phyloP scores from a whole-genome alignment of 2,797 vertebrate species.

The Miichthys miiuy region DNA sequence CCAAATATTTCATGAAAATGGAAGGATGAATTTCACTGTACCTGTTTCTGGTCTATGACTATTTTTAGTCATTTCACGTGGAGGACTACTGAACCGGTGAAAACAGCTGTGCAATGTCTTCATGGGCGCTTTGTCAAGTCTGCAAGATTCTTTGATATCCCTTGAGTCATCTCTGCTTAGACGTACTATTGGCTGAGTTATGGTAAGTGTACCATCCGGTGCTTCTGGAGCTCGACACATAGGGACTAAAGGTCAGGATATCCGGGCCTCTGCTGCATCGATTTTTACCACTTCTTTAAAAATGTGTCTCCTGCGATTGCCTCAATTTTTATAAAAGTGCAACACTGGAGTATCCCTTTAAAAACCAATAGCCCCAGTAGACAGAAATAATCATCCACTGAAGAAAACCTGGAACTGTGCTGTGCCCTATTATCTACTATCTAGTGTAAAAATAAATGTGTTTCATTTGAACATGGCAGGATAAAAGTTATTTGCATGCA shows the following conservation, averaged over 20 bases:
- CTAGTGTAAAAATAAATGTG: constrained; percentile 40
- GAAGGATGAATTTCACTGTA: not conserved
- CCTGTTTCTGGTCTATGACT: not conserved
- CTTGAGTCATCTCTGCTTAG: not conserved
- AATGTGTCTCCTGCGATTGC: constrained; percentile 13
- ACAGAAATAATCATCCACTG: constrained; percentile 34
- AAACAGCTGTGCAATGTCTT: not conserved
- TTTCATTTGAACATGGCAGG: constrained; percentile 13
- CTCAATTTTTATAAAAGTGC: constrained; percentile 17
- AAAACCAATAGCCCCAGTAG: constrained; percentile 5
- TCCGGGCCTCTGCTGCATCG: not conserved
- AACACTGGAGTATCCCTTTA: constrained; percentile 15
- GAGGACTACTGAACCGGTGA: not conserved
- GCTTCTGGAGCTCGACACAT: constrained; percentile 7
- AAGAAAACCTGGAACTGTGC: constrained; percentile 24
- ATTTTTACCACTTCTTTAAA: constrained; percentile 1
- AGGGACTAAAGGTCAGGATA: constrained; percentile 4
- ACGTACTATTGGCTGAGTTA: not conserved
- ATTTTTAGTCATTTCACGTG: not conserved
- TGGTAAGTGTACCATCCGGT: not conserved
- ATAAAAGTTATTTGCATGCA: constrained; percentile 11
- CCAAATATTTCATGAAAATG: not conserved
- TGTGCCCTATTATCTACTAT: constrained; percentile 27
- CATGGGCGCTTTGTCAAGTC: not conserved
- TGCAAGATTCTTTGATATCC: not conserved